Evolutionary conservation across 1,140 invertebrate species (phyloP), one percentile per base, ranked within the genome.

Genomic region (Drosophila tani): DNA sequence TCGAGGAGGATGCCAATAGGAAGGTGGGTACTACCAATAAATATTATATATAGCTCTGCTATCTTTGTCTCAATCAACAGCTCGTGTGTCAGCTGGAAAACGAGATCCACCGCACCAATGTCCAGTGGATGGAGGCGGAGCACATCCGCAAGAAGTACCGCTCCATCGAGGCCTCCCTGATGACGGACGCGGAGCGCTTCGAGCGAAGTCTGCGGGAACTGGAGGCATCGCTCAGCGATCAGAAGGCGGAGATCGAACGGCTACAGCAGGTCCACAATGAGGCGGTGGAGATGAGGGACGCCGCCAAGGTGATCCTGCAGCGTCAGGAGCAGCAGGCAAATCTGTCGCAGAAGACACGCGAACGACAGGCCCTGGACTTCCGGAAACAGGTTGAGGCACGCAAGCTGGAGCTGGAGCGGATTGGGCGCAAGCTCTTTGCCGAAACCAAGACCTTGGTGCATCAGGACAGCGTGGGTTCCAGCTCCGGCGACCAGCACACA

Each of bases 61-160:
- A 6, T 27, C 0, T 27, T 27, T 0, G 0, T n/a, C 7, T 1
- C 14, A n/a, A 4, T 12, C 3, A 15, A 1, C 14, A 97, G 96
- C 94, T 95, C 69, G 95, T 96, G 4, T 95, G 95, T 5, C 95
- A 95, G 67, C 92, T 97, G 66, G 96, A 96, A 92, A 97, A 96
- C 92, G 94, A 95, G 82, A 96, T 96, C 45, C 96, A 97, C 83
- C 95, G 95, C 70, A 95, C 96, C 4, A 94, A 96, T 56, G 95
- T 97, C 40, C 96, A 97, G 93, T 95, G 96, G 93, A 95, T 96
- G 92, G 96, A 97, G 93, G 96, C 96, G 2, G 95, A 96, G 79
- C 95, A 97, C 64, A 94, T 97, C 2, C 94, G 95, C 66, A 96
- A 96, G 91, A 97, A 97, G 84, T 97, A 97, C 78, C 93, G 93